Evolutionary conservation across 2,113 vertebrate genomes (phyloP).

Genomic region (Mionectes macconnelli): DNA sequence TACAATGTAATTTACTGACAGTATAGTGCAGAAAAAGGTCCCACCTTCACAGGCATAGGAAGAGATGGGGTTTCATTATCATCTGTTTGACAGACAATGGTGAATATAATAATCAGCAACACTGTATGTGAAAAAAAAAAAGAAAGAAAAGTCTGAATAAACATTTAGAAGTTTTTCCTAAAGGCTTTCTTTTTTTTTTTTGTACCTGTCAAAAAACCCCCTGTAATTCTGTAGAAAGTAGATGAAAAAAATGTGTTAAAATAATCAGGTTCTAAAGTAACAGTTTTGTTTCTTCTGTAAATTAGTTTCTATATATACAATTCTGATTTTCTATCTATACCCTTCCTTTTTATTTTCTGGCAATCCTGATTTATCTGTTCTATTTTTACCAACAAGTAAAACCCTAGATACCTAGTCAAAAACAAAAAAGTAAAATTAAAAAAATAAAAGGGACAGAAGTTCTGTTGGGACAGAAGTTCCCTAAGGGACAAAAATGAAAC

Average conservation of each 20-base stretch:
- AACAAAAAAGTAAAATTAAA: neutral
- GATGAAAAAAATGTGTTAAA: neutral
- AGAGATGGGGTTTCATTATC: neutral
- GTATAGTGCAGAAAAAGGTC: neutral
- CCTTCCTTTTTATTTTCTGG: neutral
- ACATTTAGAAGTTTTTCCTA: neutral
- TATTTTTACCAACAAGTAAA: constrained; percentile 1
- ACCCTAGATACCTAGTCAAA: neutral
- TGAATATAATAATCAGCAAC: neutral
- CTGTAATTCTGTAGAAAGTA: neutral
- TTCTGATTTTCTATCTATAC: neutral
- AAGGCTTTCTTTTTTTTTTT: neutral
- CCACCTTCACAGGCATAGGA: neutral
- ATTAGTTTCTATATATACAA: neutral
- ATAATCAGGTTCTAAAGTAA: neutral
- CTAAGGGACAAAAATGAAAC: constrained; percentile 10
- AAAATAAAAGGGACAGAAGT: too few species aligned
- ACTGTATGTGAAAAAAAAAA: neutral
- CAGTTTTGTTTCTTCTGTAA: neutral
- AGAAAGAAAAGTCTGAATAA: neutral
- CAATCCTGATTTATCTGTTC: neutral
- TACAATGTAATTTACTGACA: neutral
- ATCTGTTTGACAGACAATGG: neutral
- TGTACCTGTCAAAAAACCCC: neutral
- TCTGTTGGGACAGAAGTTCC: neutral